Evolutionary conservation across 2,797 vertebrate species (phyloP).

Genomic region (Sphenodon punctatus): DNA sequence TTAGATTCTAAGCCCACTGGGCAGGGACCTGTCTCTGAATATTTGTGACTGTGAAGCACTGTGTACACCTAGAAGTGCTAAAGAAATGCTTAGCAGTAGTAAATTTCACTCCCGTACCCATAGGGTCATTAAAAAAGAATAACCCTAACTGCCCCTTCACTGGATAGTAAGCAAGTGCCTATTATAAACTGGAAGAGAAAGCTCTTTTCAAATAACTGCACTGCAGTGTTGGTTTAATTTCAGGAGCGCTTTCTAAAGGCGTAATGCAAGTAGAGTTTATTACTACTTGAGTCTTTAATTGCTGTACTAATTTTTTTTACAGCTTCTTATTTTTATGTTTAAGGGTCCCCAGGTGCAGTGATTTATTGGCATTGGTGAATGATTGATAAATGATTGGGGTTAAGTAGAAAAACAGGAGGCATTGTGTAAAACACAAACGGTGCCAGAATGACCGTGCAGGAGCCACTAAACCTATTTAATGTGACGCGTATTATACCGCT

Average conservation of each 20-base stretch:
- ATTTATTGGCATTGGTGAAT: conserved; percentile 71
- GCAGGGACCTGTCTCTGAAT: too few relatives aligned
- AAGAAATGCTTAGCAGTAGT: too few relatives aligned
- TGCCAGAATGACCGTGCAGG: conserved; percentile 54
- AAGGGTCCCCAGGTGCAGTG: conserved; percentile 68
- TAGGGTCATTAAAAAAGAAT: conserved; percentile 28
- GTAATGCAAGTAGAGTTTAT: conserved; percentile 66
- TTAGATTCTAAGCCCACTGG: too few relatives aligned
- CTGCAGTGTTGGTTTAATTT: conserved; percentile 68
- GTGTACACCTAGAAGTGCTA: too few relatives aligned
- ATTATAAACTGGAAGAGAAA: conserved; percentile 67
- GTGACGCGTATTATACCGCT: conserved; percentile 44
- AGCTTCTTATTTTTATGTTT: conserved; percentile 76
- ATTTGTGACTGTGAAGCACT: too few relatives aligned
- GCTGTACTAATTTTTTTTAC: conserved; percentile 75
- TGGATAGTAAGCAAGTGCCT: conserved; percentile 47
- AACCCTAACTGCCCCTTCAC: conserved; percentile 29
- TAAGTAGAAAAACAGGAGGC: conserved; percentile 66
- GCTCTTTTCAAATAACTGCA: conserved; percentile 65
- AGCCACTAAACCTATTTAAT: conserved; percentile 60
- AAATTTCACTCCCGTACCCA: too few relatives aligned
- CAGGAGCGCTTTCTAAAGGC: conserved; percentile 62
- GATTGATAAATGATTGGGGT: conserved; percentile 71
- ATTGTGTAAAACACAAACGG: conserved; percentile 63
- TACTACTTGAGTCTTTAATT: conserved; percentile 76